A percentile compares a stretch with the other conserved stretches of the same genome.
These are phyloP conservation scores for Strix aluco DNA, from an alignment of 2,113 vertebrate genomes.

Conservation along the genomic window DNA sequence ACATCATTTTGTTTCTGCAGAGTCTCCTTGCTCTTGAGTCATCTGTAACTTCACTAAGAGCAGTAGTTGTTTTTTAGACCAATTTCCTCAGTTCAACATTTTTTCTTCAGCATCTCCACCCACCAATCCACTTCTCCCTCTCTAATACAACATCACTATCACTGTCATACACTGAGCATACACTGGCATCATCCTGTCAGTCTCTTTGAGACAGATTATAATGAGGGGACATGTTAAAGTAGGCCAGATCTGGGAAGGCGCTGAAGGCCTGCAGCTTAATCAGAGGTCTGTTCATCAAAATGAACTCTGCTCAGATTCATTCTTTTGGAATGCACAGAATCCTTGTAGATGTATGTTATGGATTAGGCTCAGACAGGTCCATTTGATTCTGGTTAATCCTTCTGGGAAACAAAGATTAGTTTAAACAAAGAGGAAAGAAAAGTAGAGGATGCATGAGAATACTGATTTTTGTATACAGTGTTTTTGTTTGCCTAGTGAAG, in stretches of 20 bases:
- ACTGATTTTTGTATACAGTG: neutral
- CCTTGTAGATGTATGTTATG: neutral
- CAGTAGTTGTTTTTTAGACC: neutral
- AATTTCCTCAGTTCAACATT: neutral
- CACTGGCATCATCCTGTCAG: neutral
- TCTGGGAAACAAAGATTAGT: neutral
- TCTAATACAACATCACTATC: neutral
- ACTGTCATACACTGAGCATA: neutral
- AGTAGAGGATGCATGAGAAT: neutral
- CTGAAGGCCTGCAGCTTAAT: neutral
- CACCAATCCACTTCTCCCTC: rapidly evolving
- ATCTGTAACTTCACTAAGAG: neutral
- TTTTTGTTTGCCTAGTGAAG: neutral
- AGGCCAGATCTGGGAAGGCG: neutral
- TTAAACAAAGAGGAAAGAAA: neutral
- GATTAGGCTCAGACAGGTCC: neutral
- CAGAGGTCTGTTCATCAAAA: neutral
- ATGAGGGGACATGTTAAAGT: neutral
- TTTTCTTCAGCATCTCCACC: neutral
- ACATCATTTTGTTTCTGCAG: neutral
- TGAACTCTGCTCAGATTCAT: neutral
- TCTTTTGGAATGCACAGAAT: neutral
- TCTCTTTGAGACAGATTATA: neutral
- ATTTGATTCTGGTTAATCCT: neutral
- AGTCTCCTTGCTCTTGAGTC: neutral